Base-by-base conservation (phyloP, 1,140 invertebrate genomes). In the Meloidogyne hapla region DNA sequence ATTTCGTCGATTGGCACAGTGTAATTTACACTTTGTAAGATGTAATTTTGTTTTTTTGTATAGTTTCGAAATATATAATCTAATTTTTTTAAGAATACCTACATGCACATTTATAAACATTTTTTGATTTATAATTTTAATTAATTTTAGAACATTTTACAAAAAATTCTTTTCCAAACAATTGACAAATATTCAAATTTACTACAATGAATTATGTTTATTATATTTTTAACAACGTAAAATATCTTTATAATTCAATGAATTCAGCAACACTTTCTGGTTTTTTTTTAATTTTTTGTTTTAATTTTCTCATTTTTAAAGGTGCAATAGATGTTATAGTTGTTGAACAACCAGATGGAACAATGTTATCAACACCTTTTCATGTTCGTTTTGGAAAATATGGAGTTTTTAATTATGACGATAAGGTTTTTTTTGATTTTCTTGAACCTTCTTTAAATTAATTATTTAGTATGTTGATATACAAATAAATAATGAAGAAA, bases 341-440 rank as follows among this genome's bases (percentile, higher is more conserved):
- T 67, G 93, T 99, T 1, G 92, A 98, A 88, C 95, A 99, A 85
- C 91, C 93, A 67, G 94, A 99, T 91, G 96, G 96, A 23, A 92
- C 93, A 13, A 97, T 92, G 88, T 91, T 91, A 15, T 97, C 94
- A 84, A 98, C 96, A 12, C 97, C 97, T 0, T 99, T 99, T 89
- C 96, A 99, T 88, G 96, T 99, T 12, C 91, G 96, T 25, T 99
- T 99, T 88, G 97, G 97, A 61, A 99, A 99, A 89, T 91, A 99
- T 81, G 96, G 96, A 25, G 96, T 99, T 5, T 90, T 99, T 0
- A 91, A 95, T 38, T 94, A 94, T 80, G 91, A 92, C 79, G 94
- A 98, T 85, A 99, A 99, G 93, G 92, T 97, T 88, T 94, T 96
- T 3, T 26, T 26, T 78, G 2, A 42, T 62, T 77, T 61, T 15